A percentile compares a stretch with the other conserved stretches of the same genome.
Conservation (phyloP, 1,140 invertebrate species). For the Thrips palmi region DNA sequence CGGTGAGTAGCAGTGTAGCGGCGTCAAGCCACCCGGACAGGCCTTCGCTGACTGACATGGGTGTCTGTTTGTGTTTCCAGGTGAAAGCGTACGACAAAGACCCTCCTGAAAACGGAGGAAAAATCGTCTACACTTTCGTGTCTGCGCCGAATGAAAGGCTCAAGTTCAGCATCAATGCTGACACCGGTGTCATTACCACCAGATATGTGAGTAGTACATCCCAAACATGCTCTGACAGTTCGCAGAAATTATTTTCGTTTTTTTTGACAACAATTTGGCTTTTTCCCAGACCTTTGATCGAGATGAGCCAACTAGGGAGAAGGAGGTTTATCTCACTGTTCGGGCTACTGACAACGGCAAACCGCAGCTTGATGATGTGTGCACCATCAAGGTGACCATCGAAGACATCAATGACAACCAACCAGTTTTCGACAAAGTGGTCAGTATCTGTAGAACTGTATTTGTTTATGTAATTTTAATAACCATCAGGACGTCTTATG, state of each 20-base stretch:
- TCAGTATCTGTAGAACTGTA: conserved; percentile 23
- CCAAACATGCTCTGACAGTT: not conserved
- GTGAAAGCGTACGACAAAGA: conserved; percentile 38
- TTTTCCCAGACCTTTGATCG: conserved; percentile 60
- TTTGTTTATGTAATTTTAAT: not conserved
- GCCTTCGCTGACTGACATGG: not conserved
- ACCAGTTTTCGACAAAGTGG: conserved; percentile 69
- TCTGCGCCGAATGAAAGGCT: conserved; percentile 48
- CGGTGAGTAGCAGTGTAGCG: conserved; percentile 22
- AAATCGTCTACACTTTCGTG: conserved; percentile 59
- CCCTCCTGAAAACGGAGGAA: conserved; percentile 50
- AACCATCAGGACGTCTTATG: no score
- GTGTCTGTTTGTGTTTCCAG: conserved; percentile 20
- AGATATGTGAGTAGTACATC: conserved; percentile 30
- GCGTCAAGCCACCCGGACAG: not conserved
- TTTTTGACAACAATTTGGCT: no score
- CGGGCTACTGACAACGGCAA: conserved; percentile 71
- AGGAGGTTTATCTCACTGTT: conserved; percentile 57
- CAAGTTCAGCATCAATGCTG: conserved; percentile 58
- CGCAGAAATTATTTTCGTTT: not conserved
- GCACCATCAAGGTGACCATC: conserved; percentile 71
- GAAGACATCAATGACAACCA: conserved; percentile 75
- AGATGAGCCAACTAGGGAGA: conserved; percentile 69
- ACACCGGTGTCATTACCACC: conserved; percentile 54
- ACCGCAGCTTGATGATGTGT: conserved; percentile 66